Evolutionary conservation across 1,140 invertebrate species (phyloP).

Genomic region (Drosophila varians): DNA sequence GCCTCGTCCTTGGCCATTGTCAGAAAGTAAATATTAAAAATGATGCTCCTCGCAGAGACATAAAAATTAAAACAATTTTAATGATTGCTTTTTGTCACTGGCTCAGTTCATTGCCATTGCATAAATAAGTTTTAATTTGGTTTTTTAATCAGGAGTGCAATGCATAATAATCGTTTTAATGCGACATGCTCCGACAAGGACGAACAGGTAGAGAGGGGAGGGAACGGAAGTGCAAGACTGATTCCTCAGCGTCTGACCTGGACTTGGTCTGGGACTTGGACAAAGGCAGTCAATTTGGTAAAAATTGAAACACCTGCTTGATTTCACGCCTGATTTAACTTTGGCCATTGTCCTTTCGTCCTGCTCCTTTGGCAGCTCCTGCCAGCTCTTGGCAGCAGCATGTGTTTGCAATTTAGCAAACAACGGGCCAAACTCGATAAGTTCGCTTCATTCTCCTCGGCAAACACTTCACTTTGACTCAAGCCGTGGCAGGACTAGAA

Average conservation of each 20-base stretch:
- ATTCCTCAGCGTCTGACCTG: slow-evolving; percentile 54
- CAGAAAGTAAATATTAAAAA: slow-evolving; percentile 68
- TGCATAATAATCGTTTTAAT: slow-evolving; percentile 80
- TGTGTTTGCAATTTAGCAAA: slow-evolving; percentile 82
- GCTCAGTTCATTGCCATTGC: slow-evolving; percentile 32
- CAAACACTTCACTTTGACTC: slow-evolving; percentile 68
- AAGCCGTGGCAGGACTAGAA: slow-evolving; percentile 9
- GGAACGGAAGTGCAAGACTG: slow-evolving; percentile 25
- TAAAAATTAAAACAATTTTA: slow-evolving; percentile 54
- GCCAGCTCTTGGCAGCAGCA: slow-evolving; percentile 45
- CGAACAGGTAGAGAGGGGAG: neutral
- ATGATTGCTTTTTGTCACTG: slow-evolving; percentile 51
- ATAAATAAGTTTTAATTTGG: slow-evolving; percentile 78
- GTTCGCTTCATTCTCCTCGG: slow-evolving; percentile 60
- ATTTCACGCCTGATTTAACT: slow-evolving; percentile 81
- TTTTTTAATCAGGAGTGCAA: slow-evolving; percentile 74
- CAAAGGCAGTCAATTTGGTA: slow-evolving; percentile 63
- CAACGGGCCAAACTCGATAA: slow-evolving; percentile 70
- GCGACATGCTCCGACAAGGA: slow-evolving; percentile 58
- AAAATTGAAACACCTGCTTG: slow-evolving; percentile 82
- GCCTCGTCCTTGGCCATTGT: slow-evolving; percentile 34
- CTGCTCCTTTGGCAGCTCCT: slow-evolving; percentile 11
- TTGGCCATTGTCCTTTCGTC: slow-evolving; percentile 62
- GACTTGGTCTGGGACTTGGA: neutral
- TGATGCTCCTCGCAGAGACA: slow-evolving; percentile 52